Conservation (phyloP, 2,113 vertebrate species). For the Tor tambroides region DNA sequence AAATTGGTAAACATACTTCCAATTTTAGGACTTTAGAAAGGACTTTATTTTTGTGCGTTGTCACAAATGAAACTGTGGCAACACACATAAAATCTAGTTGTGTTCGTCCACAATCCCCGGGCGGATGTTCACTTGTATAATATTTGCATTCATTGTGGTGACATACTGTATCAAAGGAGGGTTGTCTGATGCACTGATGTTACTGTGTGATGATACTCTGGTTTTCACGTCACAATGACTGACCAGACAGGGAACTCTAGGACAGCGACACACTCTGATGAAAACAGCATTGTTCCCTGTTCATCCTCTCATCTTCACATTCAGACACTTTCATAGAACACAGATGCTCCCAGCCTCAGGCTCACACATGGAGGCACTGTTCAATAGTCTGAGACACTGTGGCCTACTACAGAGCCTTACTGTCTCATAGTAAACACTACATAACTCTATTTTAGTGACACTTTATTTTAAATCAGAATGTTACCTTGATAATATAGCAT, state of each 20-base stretch:
- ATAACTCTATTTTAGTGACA: background rate
- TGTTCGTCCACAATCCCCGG: background rate
- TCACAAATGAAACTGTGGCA: background rate
- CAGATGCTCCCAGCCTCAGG: background rate
- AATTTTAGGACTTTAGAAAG: background rate
- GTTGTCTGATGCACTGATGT: background rate
- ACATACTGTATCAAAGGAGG: background rate
- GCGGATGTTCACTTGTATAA: background rate
- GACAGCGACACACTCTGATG: constrained; percentile 43
- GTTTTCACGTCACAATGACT: constrained; percentile 59
- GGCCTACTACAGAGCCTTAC: background rate
- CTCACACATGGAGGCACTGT: constrained; percentile 24
- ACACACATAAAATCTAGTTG: background rate
- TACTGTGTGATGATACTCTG: constrained; percentile 48
- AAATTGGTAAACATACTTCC: background rate
- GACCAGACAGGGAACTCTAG: constrained; percentile 62
- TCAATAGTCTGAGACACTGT: background rate
- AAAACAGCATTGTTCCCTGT: constrained; percentile 65
- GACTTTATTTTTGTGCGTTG: background rate
- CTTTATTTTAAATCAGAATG: background rate
- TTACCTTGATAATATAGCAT: background rate
- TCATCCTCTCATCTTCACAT: constrained; percentile 20
- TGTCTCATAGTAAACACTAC: background rate
- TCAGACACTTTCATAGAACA: constrained; percentile 3
- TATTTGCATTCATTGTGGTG: background rate